phyloP scores from a whole-genome alignment of 1,140 invertebrate species.

The Lepidurus couesii region DNA sequence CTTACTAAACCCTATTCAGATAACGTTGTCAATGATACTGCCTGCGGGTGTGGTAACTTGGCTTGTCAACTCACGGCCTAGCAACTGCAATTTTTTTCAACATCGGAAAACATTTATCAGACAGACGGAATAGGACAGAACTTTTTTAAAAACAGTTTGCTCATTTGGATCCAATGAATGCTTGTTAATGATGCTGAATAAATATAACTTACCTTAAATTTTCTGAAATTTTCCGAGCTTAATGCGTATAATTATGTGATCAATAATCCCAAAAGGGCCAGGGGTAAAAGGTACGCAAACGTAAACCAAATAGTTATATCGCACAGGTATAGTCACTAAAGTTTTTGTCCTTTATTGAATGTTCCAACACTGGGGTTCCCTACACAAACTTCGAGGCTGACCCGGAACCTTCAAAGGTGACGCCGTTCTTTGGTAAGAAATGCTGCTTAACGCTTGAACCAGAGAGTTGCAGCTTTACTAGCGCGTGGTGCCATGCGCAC shows the following conservation, averaged over 20 bases:
- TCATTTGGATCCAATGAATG: too few species aligned
- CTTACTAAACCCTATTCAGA: background rate
- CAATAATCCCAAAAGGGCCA: too few species aligned
- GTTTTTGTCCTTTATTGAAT: background rate
- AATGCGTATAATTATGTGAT: too few species aligned
- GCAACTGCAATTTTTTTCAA: background rate
- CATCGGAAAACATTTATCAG: too few species aligned
- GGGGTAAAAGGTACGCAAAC: too few species aligned
- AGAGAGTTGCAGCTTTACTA: background rate
- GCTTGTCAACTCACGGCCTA: background rate
- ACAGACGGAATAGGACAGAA: too few species aligned
- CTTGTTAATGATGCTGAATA: too few species aligned
- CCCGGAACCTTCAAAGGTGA: conserved; percentile 9
- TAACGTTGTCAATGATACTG: background rate
- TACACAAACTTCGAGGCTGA: background rate
- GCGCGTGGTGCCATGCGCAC: background rate
- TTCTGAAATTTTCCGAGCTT: too few species aligned
- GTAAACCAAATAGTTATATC: too few species aligned
- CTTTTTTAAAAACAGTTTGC: too few species aligned
- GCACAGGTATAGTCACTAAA: too few species aligned
- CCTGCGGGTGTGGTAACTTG: background rate
- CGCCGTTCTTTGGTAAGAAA: background rate
- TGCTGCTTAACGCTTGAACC: background rate
- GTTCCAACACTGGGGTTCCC: background rate
- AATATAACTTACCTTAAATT: too few species aligned